Conservation (phyloP, 2,888 invertebrate species). For the Congeria kusceri region DNA sequence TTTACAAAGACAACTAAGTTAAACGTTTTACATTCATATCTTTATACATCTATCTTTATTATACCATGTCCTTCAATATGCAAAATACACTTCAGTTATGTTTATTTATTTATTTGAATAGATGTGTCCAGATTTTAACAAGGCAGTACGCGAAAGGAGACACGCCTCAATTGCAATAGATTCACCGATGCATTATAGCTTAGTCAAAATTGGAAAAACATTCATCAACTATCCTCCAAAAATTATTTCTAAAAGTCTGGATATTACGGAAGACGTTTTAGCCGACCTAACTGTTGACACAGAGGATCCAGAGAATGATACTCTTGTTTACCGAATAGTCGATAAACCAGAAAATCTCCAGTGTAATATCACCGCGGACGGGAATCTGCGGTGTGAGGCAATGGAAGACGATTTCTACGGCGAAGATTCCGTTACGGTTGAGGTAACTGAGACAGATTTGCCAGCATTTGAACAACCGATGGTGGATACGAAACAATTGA, state of each 20-base stretch:
- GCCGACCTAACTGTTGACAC: conserved; percentile 25
- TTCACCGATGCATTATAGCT: conserved; percentile 23
- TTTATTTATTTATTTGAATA: no score
- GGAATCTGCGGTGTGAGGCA: conserved; percentile 47
- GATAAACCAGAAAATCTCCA: conserved; percentile 36
- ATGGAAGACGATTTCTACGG: conserved; percentile 60
- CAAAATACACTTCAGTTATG: no score
- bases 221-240: conserved; percentile 47
- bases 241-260: conserved; percentile 31
- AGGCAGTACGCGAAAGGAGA: not conserved
- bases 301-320: conserved; percentile 62
- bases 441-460: conserved; percentile 49
- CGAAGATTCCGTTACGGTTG: conserved; percentile 39
- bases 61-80: no score
- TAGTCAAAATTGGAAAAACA: conserved; percentile 27
- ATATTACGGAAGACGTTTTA: conserved; percentile 30
- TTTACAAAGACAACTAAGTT: no score
- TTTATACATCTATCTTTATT: no score
- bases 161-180: not conserved
- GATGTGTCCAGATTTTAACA: no score
- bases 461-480: conserved; percentile 29
- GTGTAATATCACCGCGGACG: conserved; percentile 43
- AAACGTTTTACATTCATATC: no score
- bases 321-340: conserved; percentile 46
- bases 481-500: conserved; percentile 17